phyloP scores from a whole-genome alignment of 2,888 invertebrate genomes.

The Cartodere bifasciata region DNA sequence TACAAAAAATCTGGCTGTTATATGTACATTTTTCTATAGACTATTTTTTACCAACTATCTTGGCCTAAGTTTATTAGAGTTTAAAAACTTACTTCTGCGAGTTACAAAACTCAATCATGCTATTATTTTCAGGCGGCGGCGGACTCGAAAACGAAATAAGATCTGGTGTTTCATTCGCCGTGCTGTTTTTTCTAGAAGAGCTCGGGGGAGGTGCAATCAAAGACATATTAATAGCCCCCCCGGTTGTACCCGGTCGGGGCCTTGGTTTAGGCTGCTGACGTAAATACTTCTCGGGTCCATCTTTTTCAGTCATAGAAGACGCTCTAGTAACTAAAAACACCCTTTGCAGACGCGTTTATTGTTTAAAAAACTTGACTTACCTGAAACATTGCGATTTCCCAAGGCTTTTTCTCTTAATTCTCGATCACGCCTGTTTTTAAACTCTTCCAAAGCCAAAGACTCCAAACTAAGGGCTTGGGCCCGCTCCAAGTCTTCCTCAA shows the following conservation, averaged over 20 bases:
- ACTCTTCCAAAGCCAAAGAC: slow-evolving; percentile 72
- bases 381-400: slow-evolving; percentile 23
- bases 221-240: slow-evolving; percentile 33
- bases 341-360: background rate
- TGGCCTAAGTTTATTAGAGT: too few relatives aligned
- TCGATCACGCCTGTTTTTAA: slow-evolving; percentile 48
- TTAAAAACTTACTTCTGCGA: slow-evolving; percentile 40
- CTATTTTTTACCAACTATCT: too few relatives aligned
- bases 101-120: slow-evolving; percentile 46
- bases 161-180: slow-evolving; percentile 40
- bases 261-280: slow-evolving; percentile 40
- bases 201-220: slow-evolving; percentile 37
- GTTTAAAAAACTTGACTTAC: slow-evolving; percentile 19
- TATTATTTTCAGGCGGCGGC: slow-evolving; percentile 39
- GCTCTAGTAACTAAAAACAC: slow-evolving; percentile 27
- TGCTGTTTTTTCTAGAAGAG: slow-evolving; percentile 29
- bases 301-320: slow-evolving; percentile 31
- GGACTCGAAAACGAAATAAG: slow-evolving; percentile 62
- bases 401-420: too few relatives aligned
- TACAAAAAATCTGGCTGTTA: too few relatives aligned
- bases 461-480: slow-evolving; percentile 81
- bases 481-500: slow-evolving; percentile 75
- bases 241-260: slow-evolving; percentile 44
- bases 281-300: slow-evolving; percentile 24
- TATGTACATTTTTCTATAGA: too few relatives aligned